phyloP scores from a whole-genome alignment of 2,888 invertebrate species.

The Drosophila bunnanda region DNA sequence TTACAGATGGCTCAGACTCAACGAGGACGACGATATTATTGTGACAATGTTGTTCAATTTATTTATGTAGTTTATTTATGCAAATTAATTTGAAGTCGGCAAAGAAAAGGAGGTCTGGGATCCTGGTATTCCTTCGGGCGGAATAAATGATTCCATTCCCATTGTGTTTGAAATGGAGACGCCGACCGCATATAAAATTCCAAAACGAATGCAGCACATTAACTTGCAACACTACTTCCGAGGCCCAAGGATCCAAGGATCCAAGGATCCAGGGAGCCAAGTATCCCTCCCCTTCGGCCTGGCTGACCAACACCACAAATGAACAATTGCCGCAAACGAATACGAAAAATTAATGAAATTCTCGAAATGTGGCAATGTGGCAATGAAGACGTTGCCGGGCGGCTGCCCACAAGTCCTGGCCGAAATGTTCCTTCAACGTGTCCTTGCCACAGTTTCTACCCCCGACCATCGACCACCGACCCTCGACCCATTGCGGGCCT shows the following conservation, averaged over 20 bases:
- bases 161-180: slow-evolving; percentile 31
- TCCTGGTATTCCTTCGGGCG: neutral
- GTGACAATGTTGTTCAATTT: slow-evolving; percentile 26
- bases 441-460: slow-evolving; percentile 27
- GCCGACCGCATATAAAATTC: slow-evolving; percentile 55
- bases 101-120: neutral
- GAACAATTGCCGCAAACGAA: slow-evolving; percentile 65
- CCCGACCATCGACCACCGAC: neutral
- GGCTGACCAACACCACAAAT: slow-evolving; percentile 57
- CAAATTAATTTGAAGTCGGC: slow-evolving; percentile 29
- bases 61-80: slow-evolving; percentile 29
- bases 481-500: slow-evolving; percentile 46
- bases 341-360: slow-evolving; percentile 67
- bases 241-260: slow-evolving; percentile 7
- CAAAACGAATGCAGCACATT: slow-evolving; percentile 55
- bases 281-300: slow-evolving; percentile 11
- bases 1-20: slow-evolving; percentile 21
- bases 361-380: slow-evolving; percentile 57
- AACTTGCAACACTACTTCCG: slow-evolving; percentile 41
- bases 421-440: slow-evolving; percentile 33
- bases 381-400: slow-evolving; percentile 59
- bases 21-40: neutral
- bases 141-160: slow-evolving; percentile 33
- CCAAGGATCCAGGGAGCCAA: neutral
- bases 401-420: slow-evolving; percentile 18